A percentile compares a stretch with the other conserved stretches of the same genome.
phyloP scores from a whole-genome alignment of 2,888 invertebrate species.

The Resseliella maxima region DNA sequence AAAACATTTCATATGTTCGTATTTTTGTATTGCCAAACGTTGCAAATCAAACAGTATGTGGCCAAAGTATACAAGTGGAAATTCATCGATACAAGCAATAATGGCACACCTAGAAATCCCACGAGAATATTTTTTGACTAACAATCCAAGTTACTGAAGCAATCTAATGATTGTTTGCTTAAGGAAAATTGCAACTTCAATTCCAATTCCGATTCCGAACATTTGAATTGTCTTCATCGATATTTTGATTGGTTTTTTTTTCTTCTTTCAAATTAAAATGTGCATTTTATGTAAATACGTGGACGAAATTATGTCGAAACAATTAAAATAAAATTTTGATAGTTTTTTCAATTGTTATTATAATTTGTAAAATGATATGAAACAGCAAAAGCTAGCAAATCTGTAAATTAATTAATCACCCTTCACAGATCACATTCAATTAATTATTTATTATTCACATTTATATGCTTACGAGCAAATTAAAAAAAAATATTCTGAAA shows the following conservation, averaged over 20 bases:
- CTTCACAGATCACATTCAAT: too few species aligned
- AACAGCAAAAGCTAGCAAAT: too few species aligned
- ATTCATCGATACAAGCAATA: not conserved
- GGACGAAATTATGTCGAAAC: too few species aligned
- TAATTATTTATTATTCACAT: too few species aligned
- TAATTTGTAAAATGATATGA: too few species aligned
- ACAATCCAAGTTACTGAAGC: not conserved
- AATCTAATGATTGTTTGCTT: constrained; percentile 15
- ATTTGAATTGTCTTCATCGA: not conserved
- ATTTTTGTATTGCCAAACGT: too few species aligned
- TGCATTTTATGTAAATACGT: too few species aligned
- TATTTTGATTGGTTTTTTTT: not conserved
- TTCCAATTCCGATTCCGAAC: not conserved
- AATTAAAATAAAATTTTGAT: too few species aligned
- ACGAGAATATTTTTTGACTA: not conserved
- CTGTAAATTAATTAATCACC: too few species aligned
- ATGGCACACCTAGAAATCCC: not conserved
- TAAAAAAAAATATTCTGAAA: not conserved
- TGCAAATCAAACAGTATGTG: not conserved
- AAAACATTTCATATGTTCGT: not conserved
- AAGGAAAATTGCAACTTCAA: not conserved
- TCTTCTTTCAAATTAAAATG: not conserved
- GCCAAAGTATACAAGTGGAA: constrained; percentile 1
- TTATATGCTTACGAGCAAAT: too few species aligned
- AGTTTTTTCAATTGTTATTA: too few species aligned